Evolutionary conservation across 2,797 vertebrate genomes (phyloP), one percentile per base, ranked within the genome.

Genomic region (Synaphobranchus kaupii): DNA sequence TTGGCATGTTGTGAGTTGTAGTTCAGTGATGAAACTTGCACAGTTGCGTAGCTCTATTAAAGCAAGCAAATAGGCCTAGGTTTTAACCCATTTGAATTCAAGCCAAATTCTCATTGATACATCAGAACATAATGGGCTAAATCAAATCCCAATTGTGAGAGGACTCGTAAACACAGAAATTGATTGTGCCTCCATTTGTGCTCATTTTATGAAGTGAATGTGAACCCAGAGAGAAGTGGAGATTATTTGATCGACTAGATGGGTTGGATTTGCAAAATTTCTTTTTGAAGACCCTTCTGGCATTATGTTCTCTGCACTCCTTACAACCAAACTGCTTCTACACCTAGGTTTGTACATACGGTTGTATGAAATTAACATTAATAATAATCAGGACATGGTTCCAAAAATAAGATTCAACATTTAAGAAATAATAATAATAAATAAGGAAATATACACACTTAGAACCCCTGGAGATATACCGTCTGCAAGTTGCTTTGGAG

Each of bases 21-120:
- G 68, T 39, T 39, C 68, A 73, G 15, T 39, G 1, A 22, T 34
- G 68, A 73, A 34, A 73, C 31, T 17, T 13, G n/a, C n/a, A 10
- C 63, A 12, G 28, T 34, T 73, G 31, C 68, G 13, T 31, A 10
- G 63, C 63, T 68, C 63, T 68, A 28, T 9, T 68, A 68, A 68
- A 68, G 63, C 63, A n/a, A 8, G 25, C 63, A 68, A 68, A 28
- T 68, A 28, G 39, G 39, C 39, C 39, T 39, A 39, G 10, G 20
- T 73, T 73, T 73, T 31, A 73, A 73, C 68, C 68, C 31, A 15
- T 73, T 73, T 73, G 68, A 73, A 73, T 31, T 17, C 28, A 73
- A 73, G 68, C 68, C 68, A 73, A 34, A 22, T 73, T 73, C 68
- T 73, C 68, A 39, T 73, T 39, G 68, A 73, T 4, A 73, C 68